Conservation (phyloP, 2,888 invertebrate genomes). For the Ctenicera cuprea region DNA sequence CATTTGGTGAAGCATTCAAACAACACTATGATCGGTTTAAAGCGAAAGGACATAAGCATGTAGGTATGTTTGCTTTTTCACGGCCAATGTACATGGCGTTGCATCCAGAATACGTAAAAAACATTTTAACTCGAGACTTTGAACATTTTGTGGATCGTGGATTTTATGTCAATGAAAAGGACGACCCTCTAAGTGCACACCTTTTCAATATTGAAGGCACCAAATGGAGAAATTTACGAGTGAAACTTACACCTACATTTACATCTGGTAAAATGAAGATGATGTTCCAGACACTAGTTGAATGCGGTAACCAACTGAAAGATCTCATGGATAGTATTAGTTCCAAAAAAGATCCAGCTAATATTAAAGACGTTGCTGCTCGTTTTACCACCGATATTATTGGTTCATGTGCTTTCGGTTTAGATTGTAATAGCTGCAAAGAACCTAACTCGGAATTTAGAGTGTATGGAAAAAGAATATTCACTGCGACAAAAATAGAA, state of each 20-base stretch:
- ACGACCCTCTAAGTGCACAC: slow-evolving; percentile 75
- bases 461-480: slow-evolving; percentile 61
- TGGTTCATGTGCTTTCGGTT: slow-evolving; percentile 68
- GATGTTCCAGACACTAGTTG: slow-evolving; percentile 76
- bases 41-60: slow-evolving; percentile 22
- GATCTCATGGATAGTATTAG: slow-evolving; percentile 57
- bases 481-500: slow-evolving; percentile 56
- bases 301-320: slow-evolving; percentile 74
- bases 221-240: slow-evolving; percentile 77
- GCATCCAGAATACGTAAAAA: slow-evolving; percentile 56
- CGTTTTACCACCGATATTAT: slow-evolving; percentile 69
- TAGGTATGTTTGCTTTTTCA: slow-evolving; percentile 34
- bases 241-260: slow-evolving; percentile 78
- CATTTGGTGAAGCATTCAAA: background rate
- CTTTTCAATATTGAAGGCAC: slow-evolving; percentile 74
- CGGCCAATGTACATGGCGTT: slow-evolving; percentile 47
- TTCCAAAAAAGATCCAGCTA: slow-evolving; percentile 43
- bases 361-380: slow-evolving; percentile 59
- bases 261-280: slow-evolving; percentile 79
- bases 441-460: slow-evolving; percentile 64
- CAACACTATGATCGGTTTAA: background rate
- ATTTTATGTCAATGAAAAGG: slow-evolving; percentile 74
- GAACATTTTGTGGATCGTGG: slow-evolving; percentile 78
- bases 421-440: slow-evolving; percentile 62
- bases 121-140: slow-evolving; percentile 76